Conservation (phyloP, 2,888 invertebrate genomes). For the Drosophila helvetica region DNA sequence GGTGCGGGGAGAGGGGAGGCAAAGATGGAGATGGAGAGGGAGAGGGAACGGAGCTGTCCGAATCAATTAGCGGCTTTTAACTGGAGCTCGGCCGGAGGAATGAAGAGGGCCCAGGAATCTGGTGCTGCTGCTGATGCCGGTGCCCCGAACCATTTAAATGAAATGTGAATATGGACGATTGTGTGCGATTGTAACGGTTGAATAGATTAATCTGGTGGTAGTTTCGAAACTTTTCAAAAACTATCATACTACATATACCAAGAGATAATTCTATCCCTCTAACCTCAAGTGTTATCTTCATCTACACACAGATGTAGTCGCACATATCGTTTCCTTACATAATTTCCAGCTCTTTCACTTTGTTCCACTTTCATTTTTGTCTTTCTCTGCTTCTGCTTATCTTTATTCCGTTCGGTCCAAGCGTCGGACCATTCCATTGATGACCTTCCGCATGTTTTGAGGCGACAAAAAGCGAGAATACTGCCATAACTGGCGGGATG, state of each 20-base stretch:
- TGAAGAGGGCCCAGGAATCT: background rate
- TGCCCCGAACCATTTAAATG: background rate
- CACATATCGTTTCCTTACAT: background rate
- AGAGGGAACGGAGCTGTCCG: slow-evolving; percentile 2
- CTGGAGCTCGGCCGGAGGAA: slow-evolving; percentile 49
- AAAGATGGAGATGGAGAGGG: no score
- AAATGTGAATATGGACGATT: background rate
- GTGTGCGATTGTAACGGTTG: background rate
- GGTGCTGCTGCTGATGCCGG: background rate
- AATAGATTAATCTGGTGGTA: no score
- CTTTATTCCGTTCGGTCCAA: background rate
- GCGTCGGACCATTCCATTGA: slow-evolving; percentile 23
- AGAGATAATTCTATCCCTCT: background rate
- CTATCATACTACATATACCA: background rate
- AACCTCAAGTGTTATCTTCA: background rate
- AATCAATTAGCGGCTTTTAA: slow-evolving; percentile 49
- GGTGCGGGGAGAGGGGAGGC: background rate
- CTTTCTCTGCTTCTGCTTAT: slow-evolving; percentile 5
- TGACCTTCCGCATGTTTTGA: slow-evolving; percentile 36
- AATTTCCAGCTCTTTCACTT: slow-evolving; percentile 16
- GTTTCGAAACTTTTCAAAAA: background rate
- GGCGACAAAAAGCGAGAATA: background rate
- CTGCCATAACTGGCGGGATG: slow-evolving; percentile 51
- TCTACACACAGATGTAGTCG: background rate
- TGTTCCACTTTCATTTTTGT: slow-evolving; percentile 46